Percentiles rank a stretch among this genome's conserved stretches.
These are phyloP conservation scores for Cydia amplana DNA, from an alignment of 1,140 invertebrate species.

Conservation along the genomic window DNA sequence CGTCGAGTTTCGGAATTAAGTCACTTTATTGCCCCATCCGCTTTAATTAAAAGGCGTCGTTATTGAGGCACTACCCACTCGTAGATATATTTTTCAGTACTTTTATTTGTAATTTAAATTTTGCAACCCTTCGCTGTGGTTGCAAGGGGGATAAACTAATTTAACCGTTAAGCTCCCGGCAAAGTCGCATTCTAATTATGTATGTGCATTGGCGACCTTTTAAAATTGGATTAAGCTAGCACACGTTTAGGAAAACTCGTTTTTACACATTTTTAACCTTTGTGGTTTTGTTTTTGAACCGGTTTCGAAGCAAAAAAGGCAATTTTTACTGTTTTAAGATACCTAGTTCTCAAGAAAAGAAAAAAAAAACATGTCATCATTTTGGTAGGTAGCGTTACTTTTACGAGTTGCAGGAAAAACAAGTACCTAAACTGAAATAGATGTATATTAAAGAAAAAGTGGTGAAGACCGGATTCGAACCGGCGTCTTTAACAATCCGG, in stretches of 20 bases:
- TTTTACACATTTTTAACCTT: slow-evolving; percentile 33
- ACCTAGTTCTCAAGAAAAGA: too few species aligned
- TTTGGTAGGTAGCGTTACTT: background rate
- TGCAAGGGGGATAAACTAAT: slow-evolving; percentile 76
- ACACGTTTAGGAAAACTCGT: slow-evolving; percentile 37
- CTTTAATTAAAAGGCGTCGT: slow-evolving; percentile 79
- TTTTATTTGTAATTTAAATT: slow-evolving; percentile 81
- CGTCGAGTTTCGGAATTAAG: slow-evolving; percentile 72
- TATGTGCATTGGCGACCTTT: slow-evolving; percentile 63
- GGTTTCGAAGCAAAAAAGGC: background rate
- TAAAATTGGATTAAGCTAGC: slow-evolving; percentile 57
- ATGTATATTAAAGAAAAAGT: too few species aligned
- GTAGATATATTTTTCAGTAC: slow-evolving; percentile 78
- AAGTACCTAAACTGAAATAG: too few species aligned
- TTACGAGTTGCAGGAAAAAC: background rate
- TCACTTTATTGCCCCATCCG: slow-evolving; percentile 77
- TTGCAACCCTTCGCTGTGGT: slow-evolving; percentile 71
- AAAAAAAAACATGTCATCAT: background rate
- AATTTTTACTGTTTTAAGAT: too few species aligned
- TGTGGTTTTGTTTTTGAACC: background rate
- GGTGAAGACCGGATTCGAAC: too few species aligned
- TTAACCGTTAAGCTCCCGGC: slow-evolving; percentile 75
- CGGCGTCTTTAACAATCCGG: too few species aligned
- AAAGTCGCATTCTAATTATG: slow-evolving; percentile 72
- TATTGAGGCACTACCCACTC: slow-evolving; percentile 76